These are phyloP conservation scores for Nineta flava DNA, from an alignment of 2,888 invertebrate species.

Conservation along the genomic window DNA sequence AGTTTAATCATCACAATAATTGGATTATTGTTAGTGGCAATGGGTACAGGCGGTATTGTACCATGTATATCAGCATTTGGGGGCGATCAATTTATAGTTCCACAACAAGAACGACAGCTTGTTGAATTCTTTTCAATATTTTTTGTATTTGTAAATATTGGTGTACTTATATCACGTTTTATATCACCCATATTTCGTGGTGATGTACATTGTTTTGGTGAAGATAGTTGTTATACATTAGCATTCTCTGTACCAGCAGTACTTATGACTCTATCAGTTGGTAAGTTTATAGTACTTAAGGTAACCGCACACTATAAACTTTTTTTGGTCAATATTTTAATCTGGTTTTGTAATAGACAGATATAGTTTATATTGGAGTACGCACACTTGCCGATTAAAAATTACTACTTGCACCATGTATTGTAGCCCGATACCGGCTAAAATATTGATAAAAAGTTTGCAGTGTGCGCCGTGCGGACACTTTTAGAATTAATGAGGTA, in stretches of 20 bases:
- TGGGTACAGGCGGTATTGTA: slow-evolving; percentile 91
- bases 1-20: slow-evolving; percentile 37
- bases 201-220: slow-evolving; percentile 60
- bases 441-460: no score
- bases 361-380: no score
- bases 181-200: slow-evolving; percentile 75
- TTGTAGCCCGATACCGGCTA: no score
- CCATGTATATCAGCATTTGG: slow-evolving; percentile 93
- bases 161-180: slow-evolving; percentile 75
- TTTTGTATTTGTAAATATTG: slow-evolving; percentile 86
- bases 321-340: background rate
- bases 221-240: slow-evolving; percentile 61
- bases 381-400: no score
- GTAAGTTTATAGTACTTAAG: slow-evolving; percentile 28
- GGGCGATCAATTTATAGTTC: slow-evolving; percentile 79
- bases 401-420: no score
- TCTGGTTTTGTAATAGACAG: no score
- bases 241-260: slow-evolving; percentile 83
- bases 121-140: slow-evolving; percentile 84
- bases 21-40: slow-evolving; percentile 58
- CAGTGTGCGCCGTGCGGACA: no score
- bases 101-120: slow-evolving; percentile 62
- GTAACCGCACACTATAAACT: background rate
- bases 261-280: slow-evolving; percentile 41
- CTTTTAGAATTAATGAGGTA: no score